Evolutionary conservation across 2,888 invertebrate species (phyloP), one percentile per base, ranked within the genome.

Genomic region (Drosophila picticornis): DNA sequence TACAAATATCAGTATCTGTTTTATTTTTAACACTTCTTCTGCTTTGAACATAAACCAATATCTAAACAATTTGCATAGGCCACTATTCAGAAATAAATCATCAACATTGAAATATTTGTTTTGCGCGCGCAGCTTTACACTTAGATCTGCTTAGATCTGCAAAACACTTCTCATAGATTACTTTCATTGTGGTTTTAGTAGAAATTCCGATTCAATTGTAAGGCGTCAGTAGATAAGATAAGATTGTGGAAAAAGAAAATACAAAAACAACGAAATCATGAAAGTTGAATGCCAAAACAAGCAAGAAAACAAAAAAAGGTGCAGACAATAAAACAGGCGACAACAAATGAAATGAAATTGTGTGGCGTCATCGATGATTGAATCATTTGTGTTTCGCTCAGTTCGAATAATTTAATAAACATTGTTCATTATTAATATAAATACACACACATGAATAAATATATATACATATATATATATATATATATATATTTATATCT

Each of bases 351-450:
- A 62, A 61, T 31, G 22, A 55, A 55, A 55, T 72, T 65, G 65
- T 63, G 73, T 79, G 80, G 50, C 77, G 81, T 86, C 89, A 86
- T 80, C 89, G 84, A 80, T 86, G 84, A 84, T 88, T 84, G 64
- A 83, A 83, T 86, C 84, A 71, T 43, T 63, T 61, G 22, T 25
- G 34, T 56, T 27, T 38, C 53, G 27, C 48, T 46, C 66, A 56
- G 27, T 50, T 73, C 40, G 43, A 56, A 19, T 63, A 61, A 51
- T 22, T 56, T 52, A 62, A 66, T 55, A 62, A 51, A 55, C 59
- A 36, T 64, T 55, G 59, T 56, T 32, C 55, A 36, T 52, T 52
- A 55, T 25, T 56, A 38, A 69, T 43, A 50, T 53, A 38, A 22
- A 53, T 25, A 16, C 27, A 25, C 22, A 36, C 9, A 27, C 13